These are phyloP conservation scores for Clavelina lepadiformis DNA, from an alignment of 23 tunicate species.

Conservation along the genomic window DNA sequence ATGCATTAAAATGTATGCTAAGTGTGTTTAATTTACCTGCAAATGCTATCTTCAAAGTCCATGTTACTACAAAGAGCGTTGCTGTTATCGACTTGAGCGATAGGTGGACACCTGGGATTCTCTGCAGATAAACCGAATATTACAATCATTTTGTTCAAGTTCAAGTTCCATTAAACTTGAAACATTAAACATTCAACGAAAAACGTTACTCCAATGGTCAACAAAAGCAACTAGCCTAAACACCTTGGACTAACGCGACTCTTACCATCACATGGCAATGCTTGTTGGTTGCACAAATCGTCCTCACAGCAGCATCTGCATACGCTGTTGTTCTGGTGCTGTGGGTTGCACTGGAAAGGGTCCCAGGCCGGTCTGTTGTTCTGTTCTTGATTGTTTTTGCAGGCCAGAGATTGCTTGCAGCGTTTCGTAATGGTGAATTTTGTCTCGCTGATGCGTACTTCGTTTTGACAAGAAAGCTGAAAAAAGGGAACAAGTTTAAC, in stretches of 20 bases:
- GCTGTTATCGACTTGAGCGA: conserved; percentile 24
- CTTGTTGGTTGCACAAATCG: conserved; percentile 64
- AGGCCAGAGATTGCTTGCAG: conserved; percentile 79
- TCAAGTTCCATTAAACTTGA: too few species aligned
- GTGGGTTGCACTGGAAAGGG: conserved; percentile 80
- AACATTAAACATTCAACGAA: too few species aligned
- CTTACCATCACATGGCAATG: conserved; percentile 78
- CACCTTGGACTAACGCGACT: neutral
- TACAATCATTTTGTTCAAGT: too few species aligned
- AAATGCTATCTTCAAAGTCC: conserved; percentile 43
- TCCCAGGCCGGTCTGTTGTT: conserved; percentile 75
- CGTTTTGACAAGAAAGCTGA: conserved; percentile 82
- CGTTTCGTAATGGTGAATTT: conserved; percentile 65
- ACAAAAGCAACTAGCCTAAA: too few species aligned
- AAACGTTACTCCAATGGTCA: too few species aligned
- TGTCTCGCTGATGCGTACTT: conserved; percentile 55
- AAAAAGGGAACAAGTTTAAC: neutral
- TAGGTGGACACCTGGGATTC: conserved; percentile 44
- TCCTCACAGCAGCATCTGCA: conserved; percentile 78
- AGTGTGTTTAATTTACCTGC: conserved; percentile 72
- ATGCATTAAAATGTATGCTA: too few species aligned
- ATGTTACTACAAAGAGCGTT: conserved; percentile 43
- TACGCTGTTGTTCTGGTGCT: conserved; percentile 53
- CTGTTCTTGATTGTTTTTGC: conserved; percentile 69
- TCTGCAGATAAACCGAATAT: too few species aligned